Evolutionary conservation across 2,113 vertebrate species (phyloP), one percentile per base, ranked within the genome.

Genomic region (Isichthys henryi): DNA sequence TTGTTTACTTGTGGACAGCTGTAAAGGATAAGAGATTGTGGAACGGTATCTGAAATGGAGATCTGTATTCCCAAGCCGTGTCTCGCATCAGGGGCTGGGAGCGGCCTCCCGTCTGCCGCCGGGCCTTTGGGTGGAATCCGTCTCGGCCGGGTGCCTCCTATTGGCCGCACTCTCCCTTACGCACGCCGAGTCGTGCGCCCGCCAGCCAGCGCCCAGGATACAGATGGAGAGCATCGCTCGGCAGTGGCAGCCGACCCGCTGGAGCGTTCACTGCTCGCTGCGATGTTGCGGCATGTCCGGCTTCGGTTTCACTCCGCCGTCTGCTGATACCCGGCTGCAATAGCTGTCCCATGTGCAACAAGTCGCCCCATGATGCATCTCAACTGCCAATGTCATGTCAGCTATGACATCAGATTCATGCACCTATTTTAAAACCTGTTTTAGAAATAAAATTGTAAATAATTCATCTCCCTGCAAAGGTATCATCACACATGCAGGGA

Each of bases 1-100:
- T 95, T 96, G 95, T 96, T 96, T 96, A 95, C 95, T 90, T 92
- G 91, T 93, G 92, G 95, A 96, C 95, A 95, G 95, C 94, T 95
- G 94, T 95, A 96, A 94, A 95, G 94, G 95, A 96, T 96, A 96
- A 96, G 95, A 94, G 93, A 95, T 94, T 94, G 94, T 93, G 90
- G 93, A 91, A 91, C 89, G 70, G 80, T 95, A 96, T 96, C 95
- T 96, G 92, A 96, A 96, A 96, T 96, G 94, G 94, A 93, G 93
- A 96, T 96, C 95, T 94, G 94, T 92, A 94, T 94, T 96, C 95
- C 95, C 95, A 90, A 91, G 95, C 94, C 95, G 93, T 92, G 86
- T 35, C 89, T 58, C 93, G 92, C 93, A 94, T 95, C 82, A 11
- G 93, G 95, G 94, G 94, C 93, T 93, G 91, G 92, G 91, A 94